Base-by-base conservation (phyloP, 2,888 invertebrate genomes). In the Eilema caniola region DNA sequence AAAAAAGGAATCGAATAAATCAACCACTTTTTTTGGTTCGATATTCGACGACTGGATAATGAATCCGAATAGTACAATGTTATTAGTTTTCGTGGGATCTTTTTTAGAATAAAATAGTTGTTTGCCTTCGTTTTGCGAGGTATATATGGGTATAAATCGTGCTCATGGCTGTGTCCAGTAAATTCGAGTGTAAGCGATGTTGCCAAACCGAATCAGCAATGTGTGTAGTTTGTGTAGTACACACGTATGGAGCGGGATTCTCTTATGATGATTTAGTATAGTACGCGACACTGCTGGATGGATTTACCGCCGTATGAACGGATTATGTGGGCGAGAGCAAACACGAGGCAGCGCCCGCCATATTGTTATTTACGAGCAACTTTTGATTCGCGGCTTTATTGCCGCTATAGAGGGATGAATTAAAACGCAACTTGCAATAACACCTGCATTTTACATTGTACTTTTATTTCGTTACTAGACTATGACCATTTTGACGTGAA, bases 301-400 rank as follows among this genome's bases (percentile, higher is more conserved):
- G 94, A 95, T 95, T 95, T 95, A 95, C 94, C 89, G 94, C 88
- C 92, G 91, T 90, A 94, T 92, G 92, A 95, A 93, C 92, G 95
- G 95, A 95, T 95, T 95, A 95, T 93, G 95, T 95, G 95, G 95
- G 95, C 94, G 94, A 94, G 91, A 90, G 95, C 94, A 95, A 95
- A 95, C 94, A 94, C 91, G 93, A 92, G 93, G 92, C 93, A 92
- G 90, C 90, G 92, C 88, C 90, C 94, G 93, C 93, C 93, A 92
- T 94, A 93, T 95, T 94, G 92, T 92, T 91, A 94, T 93, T 93
- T 95, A 95, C 84, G 83, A 88, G 81, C 84, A 89, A 94, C 94
- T 95, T 95, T 95, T 95, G 95, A 95, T 94, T 92, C 94, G 92
- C 92, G 89, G 90, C 90, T 93, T 93, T 93, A 93, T 93, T 90